Base-by-base conservation (phyloP, 2,888 invertebrate genomes). In the Hartigia nigra region DNA sequence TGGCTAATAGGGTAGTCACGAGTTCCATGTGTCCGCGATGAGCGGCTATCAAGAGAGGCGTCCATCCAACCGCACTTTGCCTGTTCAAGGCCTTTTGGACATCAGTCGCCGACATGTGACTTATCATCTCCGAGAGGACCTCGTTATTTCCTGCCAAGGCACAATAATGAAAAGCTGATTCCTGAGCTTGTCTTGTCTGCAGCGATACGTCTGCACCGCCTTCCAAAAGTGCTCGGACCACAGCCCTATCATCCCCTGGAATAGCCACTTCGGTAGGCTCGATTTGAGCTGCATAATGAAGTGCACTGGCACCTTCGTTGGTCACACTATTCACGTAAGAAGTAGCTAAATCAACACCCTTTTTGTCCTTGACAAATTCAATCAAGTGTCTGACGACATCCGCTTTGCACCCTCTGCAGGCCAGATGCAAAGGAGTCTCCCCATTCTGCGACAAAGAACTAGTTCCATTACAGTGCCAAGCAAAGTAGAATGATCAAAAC, bases 131-230 rank as follows among this genome's bases (percentile, higher is more conserved):
- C 86, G 95, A 94, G 86, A 99, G 93, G 11, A 99, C 96, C 86
- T 98, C 98, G 89, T 98, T 98, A 92, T 98, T 99, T 31, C 99
- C 99, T 9, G 98, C 97, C 32, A 97, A 94, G 1, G 99, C 98
- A 87, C 98, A 97, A 90, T 98, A 97, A 91, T 99, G 99, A 88
- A 99, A 97, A 0, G 98, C 97, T 0, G 99, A 98, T 92, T 99
- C 99, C 85, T 96, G 95, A 31, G 96, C 96, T 92, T 96, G 95
- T 92, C 95, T 97, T 0, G 98, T 97, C 87, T 95, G 95, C 79
- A 97, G 92, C 76, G 95, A 95, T 0, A 98, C 96, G 90, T 99
- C 98, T 0, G 98, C 99, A 12, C 98, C 98, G 85, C 96, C 96
- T 89, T 98, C 96, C 78, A 99, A 93, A 1, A 99, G 93, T 77